Base-by-base conservation (phyloP, 2,888 invertebrate species). In the Meganola albula region DNA sequence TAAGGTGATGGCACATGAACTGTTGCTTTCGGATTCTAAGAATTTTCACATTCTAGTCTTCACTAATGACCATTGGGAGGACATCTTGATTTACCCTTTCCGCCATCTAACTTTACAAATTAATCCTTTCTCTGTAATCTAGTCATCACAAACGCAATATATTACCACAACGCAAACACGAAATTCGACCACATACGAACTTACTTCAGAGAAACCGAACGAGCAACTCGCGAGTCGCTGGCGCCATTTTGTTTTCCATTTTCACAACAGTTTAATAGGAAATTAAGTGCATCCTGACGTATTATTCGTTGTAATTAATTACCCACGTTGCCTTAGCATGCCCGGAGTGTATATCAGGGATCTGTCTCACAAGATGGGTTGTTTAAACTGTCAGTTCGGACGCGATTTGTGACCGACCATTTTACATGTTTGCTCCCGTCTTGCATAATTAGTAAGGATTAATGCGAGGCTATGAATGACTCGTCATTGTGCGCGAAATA, bases 371-470 rank as follows among this genome's bases (percentile, higher is more conserved):
- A 65, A 67, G 82, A 80, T 78, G 77, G 79, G 70, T 73, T 77
- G 80, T 82, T 83, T 75, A 75, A 74, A 63, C 75, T 80, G 84
- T 84, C 84, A 79, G 67, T 74, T 74, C 51, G 73, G 70, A 70
- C 72, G 72, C 74, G 73, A 85, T 85, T 85, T 84, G 84, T 83
- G 80, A 64, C 63, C 76, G 68, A 64, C 72, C 77, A 79, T 82
- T 77, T 79, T 78, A 74, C 75, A 78, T 79, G 79, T 79, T 77
- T 74, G 74, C 79, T 77, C 72, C 71, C 72, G 74, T 74, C 77
- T 78, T 79, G 77, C 75, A 76, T 83, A 83, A 85, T 84, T 84
- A 84, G 80, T 74, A 63, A 70, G 75, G 75, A 83, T 84, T 84
- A 84, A 83, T 82, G 78, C 61, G 66, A 53, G 55, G 67, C 74